Conservation (phyloP, 2,113 vertebrate species). For the Tachysurus fulvidraco region DNA sequence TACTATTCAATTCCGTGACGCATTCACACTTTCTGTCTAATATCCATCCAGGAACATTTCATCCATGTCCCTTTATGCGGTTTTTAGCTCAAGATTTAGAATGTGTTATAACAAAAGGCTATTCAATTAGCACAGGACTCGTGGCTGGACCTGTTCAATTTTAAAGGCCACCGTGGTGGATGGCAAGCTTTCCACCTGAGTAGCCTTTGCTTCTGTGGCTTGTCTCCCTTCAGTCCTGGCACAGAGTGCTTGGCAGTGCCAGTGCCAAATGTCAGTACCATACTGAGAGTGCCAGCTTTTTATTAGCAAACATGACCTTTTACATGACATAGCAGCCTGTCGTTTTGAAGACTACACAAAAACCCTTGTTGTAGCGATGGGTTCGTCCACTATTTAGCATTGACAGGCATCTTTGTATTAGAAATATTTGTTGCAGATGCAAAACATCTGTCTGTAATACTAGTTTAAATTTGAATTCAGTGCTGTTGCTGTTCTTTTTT, state of each 20-base stretch:
- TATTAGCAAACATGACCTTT: conserved; percentile 51
- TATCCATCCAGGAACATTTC: not conserved
- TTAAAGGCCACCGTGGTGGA: conserved; percentile 32
- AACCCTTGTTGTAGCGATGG: conserved; percentile 21
- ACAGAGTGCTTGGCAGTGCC: conserved; percentile 31
- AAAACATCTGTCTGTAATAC: conserved; percentile 37
- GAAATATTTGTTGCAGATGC: not conserved
- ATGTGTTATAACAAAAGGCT: not conserved
- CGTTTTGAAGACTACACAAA: conserved; percentile 24
- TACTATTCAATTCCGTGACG: not conserved
- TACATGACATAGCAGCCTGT: conserved; percentile 38
- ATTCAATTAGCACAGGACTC: conserved; percentile 6
- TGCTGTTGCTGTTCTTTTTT: conserved; percentile 11
- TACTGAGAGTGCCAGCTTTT: conserved; percentile 43
- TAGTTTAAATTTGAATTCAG: conserved; percentile 22
- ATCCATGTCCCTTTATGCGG: not conserved
- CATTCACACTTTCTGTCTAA: not conserved
- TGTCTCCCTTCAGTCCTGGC: conserved; percentile 34
- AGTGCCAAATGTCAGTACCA: conserved; percentile 40
- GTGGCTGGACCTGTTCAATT: conserved; percentile 7
- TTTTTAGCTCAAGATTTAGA: not conserved
- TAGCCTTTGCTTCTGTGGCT: conserved; percentile 28
- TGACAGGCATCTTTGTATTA: conserved; percentile 19
- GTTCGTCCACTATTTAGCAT: not conserved
- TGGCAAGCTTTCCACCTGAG: conserved; percentile 35